Base-by-base conservation (phyloP, 2,113 vertebrate genomes). In the Caretta caretta region DNA sequence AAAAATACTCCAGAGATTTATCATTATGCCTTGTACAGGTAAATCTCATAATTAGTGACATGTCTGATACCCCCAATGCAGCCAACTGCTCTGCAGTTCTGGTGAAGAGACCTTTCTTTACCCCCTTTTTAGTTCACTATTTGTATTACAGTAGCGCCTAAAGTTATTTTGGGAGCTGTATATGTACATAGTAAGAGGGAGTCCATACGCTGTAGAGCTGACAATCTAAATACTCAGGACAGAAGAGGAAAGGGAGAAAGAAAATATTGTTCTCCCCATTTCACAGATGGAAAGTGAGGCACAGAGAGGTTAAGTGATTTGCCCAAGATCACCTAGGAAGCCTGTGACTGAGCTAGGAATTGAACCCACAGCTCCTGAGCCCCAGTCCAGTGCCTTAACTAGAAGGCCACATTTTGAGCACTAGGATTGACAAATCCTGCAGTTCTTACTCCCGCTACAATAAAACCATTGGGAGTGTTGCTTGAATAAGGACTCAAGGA, bases 361-460 rank as follows among this genome's bases (percentile, higher is more conserved):
- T 59, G 46, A 79, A 81, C 27, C 80, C 69, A 11, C 19, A 25
- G 35, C 27, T 91, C 35, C 62, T 20, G 8, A 59, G 51, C 42
- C 8, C 19, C 6, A 29, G 59, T 86, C 24, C 29, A 57, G 79
- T 76, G 78, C 72, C 84, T 79, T 38, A 72, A 56, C 81, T 59
- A 46, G 16, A 51, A 12, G 24, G 13, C 42, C 42, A 78, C 13
- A 54, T 69, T 87, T 53, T 87, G 8, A 84, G 31, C 12, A 1
- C 16, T 90, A 72, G 10, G n/a, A 38, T 25, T n/a, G 16, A 85
- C 19, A 79, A 54, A 86, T 89, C 50, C 62, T 94, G 80, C 46
- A 62, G 24, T 87, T 92, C 92, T 87, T 84, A 79, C 75, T 69
- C 46, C 54, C 25, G 38, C 24, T 86, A 19, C 80, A 84, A 46